phyloP scores from a whole-genome alignment of 64 coral and sea anemone genomes.

The Montipora efflorescens region DNA sequence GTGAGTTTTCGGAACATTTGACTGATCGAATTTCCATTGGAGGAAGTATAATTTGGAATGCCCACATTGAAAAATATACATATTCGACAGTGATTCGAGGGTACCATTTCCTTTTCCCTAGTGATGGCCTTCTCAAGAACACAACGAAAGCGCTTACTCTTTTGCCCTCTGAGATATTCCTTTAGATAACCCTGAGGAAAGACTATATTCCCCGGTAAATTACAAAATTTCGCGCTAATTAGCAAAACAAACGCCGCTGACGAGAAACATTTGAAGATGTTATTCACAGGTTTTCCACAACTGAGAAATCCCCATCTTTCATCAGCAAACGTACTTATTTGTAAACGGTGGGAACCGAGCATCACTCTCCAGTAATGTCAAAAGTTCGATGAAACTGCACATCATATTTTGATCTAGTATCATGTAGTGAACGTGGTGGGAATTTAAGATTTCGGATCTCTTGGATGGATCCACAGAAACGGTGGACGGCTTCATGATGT shows the following conservation, averaged over 20 bases:
- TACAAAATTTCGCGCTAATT: not conserved
- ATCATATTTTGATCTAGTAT: not conserved
- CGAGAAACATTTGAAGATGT: not conserved
- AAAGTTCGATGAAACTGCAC: not conserved
- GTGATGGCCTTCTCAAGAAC: not conserved
- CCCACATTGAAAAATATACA: too few relatives aligned
- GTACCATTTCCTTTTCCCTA: not conserved
- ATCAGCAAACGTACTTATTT: not conserved
- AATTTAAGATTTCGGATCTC: not conserved
- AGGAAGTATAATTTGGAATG: too few relatives aligned
- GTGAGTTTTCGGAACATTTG: too few relatives aligned
- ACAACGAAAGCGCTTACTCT: too few relatives aligned
- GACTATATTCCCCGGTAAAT: not conserved
- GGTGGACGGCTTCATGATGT: too few relatives aligned
- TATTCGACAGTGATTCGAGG: too few relatives aligned
- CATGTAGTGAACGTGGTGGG: not conserved
- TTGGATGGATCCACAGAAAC: not conserved
- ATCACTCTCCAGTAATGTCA: not conserved
- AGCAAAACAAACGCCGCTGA: not conserved
- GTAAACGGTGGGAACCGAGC: not conserved
- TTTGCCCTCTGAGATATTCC: too few relatives aligned
- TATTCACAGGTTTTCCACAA: not conserved
- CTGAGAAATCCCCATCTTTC: not conserved
- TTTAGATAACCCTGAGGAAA: not conserved
- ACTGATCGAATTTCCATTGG: too few relatives aligned